Evolutionary conservation across 2,888 invertebrate genomes (phyloP), one percentile per base, ranked within the genome.

Genomic region (Alsophila aescularia): DNA sequence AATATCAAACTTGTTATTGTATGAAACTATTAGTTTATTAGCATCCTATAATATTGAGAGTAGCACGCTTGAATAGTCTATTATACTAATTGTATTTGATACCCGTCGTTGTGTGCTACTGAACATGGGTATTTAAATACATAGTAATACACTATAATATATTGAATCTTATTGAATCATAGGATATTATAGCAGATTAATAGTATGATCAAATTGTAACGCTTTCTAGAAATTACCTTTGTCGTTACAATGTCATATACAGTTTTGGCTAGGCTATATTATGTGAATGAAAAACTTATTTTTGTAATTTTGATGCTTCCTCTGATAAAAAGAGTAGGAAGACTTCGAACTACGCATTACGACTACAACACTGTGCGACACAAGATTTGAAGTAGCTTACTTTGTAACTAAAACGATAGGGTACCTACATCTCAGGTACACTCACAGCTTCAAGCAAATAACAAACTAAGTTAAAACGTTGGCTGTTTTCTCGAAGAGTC

Each of bases 11-110:
- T 66, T 60, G 61, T 70, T 65, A 73, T 72, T 63, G 72, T 58
- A 67, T 67, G 58, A 62, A 64, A 62, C 67, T 70, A 70, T 75
- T 76, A 76, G 71, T 68, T 73, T 66, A 72, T 70, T 71, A 75
- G 71, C 62, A 55, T 72, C 64, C 62, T 71, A 75, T 73, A 69
- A 73, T 67, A 63, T 58, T 59, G 66, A 67, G 66, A 67, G 70
- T 63, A 56, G 60, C 62, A 66, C 67, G 72, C 69, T 71, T 69
- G 71, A 76, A 75, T 77, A 72, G 67, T 61, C 68, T 65, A 73
- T 72, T 66, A 70, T 56, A 64, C 61, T 70, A 58, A 69, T 67
- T 65, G 66, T 68, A 66, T 70, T 66, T 61, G 60, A 66, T 59
- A 60, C 31, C 57, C 56, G 43, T 52, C 44, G 66, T 68, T 65